Base-by-base conservation (phyloP, 2,797 vertebrate species). In the Coregonus sp. region DNA sequence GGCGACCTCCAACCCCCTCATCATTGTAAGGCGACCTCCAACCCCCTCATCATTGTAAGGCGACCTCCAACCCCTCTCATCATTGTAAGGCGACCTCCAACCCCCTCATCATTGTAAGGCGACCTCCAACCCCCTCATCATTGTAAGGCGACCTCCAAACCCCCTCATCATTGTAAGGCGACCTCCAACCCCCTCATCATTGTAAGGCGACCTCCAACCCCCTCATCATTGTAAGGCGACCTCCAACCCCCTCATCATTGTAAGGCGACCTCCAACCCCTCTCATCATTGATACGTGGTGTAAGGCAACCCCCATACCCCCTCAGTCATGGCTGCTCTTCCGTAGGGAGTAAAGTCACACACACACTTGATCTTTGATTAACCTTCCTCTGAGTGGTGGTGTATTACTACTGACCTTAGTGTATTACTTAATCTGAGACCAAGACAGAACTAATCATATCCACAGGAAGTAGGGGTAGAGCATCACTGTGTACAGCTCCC, bases 151-250 rank as follows among this genome's bases (percentile, higher is more conserved):
- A 68, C n/a, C n/a, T n/a, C n/a, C n/a, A n/a, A n/a, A n/a, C n/a
- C n/a, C n/a, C n/a, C n/a, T n/a, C n/a, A n/a, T n/a, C n/a, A n/a
- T n/a, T n/a, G n/a, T n/a, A n/a, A n/a, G n/a, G n/a, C n/a, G n/a
- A n/a, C 72, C 71, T 73, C 78, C 72, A 80, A 72, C 25, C 70
- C 0, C 4, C 37, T 81, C 73, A 82, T 87, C 81, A 85, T 56
- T 68, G 63, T 16, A 79, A 69, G 81, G 54, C 54, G 40, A 68
- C n/a, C 37, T 40, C 37, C 37, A 40, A 40, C 37, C 37, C 37
- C 40, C 1, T 9, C 40, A 40, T 40, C 40, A 40, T 40, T 40
- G 40, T 40, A 61, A 1, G 56, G n/a, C 1, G 56, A 61, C 70
- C 71, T 73, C 78, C 73, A 80, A 72, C 25, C 70, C 0, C 4